These are phyloP conservation scores for Hepsetus odoe DNA, from an alignment of 2,113 vertebrate genomes.

Conservation along the genomic window DNA sequence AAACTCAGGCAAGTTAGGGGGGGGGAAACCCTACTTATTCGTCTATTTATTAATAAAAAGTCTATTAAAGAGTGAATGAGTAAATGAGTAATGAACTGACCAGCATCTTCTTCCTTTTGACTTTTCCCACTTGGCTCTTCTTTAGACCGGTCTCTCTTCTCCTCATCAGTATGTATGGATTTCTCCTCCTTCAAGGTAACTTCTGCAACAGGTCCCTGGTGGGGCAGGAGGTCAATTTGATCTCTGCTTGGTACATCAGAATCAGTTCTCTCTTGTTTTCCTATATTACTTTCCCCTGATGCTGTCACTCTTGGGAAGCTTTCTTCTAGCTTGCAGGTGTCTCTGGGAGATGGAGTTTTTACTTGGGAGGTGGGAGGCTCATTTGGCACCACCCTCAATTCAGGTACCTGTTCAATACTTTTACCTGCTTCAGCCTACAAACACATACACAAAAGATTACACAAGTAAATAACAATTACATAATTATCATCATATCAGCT, in stretches of 20 bases:
- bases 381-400: neutral
- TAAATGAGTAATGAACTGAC: conserved; percentile 65
- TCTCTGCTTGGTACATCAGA: conserved; percentile 42
- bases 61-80: too few relatives aligned
- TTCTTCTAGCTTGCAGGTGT: neutral
- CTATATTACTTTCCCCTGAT: conserved; percentile 14
- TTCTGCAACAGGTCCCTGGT: conserved; percentile 40
- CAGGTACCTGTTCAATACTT: conserved; percentile 6
- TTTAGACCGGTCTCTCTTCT: conserved; percentile 82
- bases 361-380: neutral
- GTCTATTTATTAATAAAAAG: too few relatives aligned
- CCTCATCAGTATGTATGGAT: conserved; percentile 49
- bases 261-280: conserved; percentile 40
- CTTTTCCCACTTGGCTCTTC: conserved; percentile 75
- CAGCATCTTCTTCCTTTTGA: conserved; percentile 74
- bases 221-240: conserved; percentile 36
- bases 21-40: too few relatives aligned
- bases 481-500: too few relatives aligned
- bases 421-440: conserved; percentile 44
- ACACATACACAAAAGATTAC: neutral
- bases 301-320: neutral
- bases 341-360: neutral
- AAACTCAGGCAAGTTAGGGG: too few relatives aligned
- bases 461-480: too few relatives aligned
- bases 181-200: conserved; percentile 24